Percentiles rank a stretch among this genome's conserved stretches.
These are phyloP conservation scores for Ethmia dodecea DNA, from an alignment of 2,888 invertebrate genomes.

Conservation along the genomic window DNA sequence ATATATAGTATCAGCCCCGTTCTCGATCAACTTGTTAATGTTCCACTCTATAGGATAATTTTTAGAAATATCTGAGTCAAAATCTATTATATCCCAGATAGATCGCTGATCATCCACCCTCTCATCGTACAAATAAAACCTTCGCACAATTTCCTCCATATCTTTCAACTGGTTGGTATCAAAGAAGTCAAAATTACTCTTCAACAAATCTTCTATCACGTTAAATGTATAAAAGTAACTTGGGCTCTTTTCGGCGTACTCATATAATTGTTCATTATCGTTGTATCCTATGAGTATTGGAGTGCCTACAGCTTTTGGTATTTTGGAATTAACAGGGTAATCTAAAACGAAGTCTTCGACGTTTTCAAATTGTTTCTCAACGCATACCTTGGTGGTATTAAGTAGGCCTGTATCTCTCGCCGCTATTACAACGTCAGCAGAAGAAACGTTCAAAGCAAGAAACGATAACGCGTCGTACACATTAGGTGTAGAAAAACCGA, in stretches of 20 bases:
- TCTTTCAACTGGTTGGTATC: background rate
- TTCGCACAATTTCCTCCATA: background rate
- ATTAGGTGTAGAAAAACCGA: slow-evolving; percentile 7
- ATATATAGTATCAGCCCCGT: background rate
- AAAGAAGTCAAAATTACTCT: background rate
- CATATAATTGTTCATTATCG: no score
- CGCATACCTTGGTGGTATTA: slow-evolving; percentile 10
- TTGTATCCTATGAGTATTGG: no score
- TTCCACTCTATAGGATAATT: background rate
- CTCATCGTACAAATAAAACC: background rate
- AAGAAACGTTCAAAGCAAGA: slow-evolving; percentile 3
- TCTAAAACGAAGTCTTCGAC: slow-evolving; percentile 5
- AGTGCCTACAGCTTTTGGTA: no score
- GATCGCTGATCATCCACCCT: background rate
- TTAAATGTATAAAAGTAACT: no score
- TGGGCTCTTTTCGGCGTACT: no score
- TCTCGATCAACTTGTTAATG: background rate
- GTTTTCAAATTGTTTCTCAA: slow-evolving; percentile 7
- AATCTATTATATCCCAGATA: background rate
- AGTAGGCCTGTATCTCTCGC: slow-evolving; percentile 1
- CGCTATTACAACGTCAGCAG: slow-evolving; percentile 8
- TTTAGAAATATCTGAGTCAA: background rate
- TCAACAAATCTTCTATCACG: background rate
- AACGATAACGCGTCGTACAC: slow-evolving; percentile 9
- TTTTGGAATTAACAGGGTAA: no score